phyloP scores from a whole-genome alignment of 2,113 vertebrate genomes.

The Poecilia latipinna region DNA sequence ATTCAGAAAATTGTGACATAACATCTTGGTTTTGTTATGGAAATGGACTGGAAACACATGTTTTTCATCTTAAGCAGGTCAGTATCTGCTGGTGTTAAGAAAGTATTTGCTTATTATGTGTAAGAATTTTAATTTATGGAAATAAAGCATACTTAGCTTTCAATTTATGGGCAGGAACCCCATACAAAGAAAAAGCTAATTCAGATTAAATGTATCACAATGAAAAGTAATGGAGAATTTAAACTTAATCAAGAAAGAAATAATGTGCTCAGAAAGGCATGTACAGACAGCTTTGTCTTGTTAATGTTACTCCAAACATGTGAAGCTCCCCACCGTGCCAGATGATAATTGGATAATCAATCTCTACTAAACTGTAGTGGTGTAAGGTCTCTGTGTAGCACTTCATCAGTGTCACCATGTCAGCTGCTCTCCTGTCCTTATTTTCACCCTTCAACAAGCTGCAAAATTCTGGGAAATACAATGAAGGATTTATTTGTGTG shows the following conservation, averaged over 20 bases:
- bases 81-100: no score
- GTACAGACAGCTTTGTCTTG: slow-evolving; percentile 61
- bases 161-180: no score
- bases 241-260: background rate
- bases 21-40: no score
- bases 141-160: no score
- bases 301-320: slow-evolving; percentile 59
- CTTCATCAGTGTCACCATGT: slow-evolving; percentile 62
- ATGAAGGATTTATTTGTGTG: slow-evolving; percentile 62
- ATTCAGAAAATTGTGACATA: no score
- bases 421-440: slow-evolving; percentile 58
- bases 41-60: no score
- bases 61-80: no score
- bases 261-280: slow-evolving; percentile 12
- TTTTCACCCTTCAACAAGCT: slow-evolving; percentile 61
- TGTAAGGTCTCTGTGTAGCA: slow-evolving; percentile 33
- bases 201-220: background rate
- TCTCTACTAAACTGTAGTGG: slow-evolving; percentile 68
- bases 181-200: background rate
- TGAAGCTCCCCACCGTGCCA: slow-evolving; percentile 41
- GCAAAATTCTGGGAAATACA: slow-evolving; percentile 60
- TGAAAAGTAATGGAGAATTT: background rate
- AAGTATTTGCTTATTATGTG: no score
- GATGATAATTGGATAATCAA: slow-evolving; percentile 79
- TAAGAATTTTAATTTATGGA: no score